Percentiles rank a stretch among this genome's conserved stretches.
Evolutionary conservation across 2,113 vertebrate genomes (phyloP).

Genomic region (Burhinus oedicnemus): DNA sequence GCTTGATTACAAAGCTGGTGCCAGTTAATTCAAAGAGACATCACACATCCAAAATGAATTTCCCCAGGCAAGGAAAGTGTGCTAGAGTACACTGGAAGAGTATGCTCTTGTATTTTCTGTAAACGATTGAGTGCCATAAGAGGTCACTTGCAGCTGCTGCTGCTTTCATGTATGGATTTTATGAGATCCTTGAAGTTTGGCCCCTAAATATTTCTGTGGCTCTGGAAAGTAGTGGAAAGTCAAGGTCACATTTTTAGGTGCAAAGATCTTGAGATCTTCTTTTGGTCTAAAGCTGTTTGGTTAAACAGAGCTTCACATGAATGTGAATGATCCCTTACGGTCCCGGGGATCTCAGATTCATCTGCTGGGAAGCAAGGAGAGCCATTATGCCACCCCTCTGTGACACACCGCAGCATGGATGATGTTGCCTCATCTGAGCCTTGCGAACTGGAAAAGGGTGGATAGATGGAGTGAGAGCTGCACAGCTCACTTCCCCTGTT

Average conservation of each 20-base stretch:
- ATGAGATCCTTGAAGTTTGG: not conserved
- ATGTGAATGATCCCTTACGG: not conserved
- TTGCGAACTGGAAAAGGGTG: not conserved
- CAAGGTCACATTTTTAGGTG: not conserved
- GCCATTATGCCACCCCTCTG: not conserved
- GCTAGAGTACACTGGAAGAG: not conserved
- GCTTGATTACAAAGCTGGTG: slow-evolving; percentile 31
- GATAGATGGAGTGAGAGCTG: not conserved
- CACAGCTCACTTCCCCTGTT: not conserved
- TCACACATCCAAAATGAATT: slow-evolving; percentile 14
- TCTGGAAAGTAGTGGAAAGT: not conserved
- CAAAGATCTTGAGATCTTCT: not conserved
- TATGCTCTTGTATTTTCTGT: not conserved
- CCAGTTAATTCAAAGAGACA: slow-evolving; percentile 15
- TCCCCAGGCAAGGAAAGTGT: not conserved
- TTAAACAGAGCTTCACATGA: not conserved
- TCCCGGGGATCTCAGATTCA: not conserved
- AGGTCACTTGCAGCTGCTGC: slow-evolving; percentile 16
- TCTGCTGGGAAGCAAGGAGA: not conserved
- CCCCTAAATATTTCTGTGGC: not conserved
- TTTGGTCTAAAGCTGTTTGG: not conserved
- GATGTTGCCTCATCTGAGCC: not conserved
- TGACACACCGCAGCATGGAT: not conserved
- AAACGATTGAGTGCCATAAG: not conserved
- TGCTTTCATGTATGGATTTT: not conserved